Percentiles rank a stretch among this genome's conserved stretches.
Conservation (phyloP, 2,797 vertebrate species). For the Ficedula albicollis region DNA sequence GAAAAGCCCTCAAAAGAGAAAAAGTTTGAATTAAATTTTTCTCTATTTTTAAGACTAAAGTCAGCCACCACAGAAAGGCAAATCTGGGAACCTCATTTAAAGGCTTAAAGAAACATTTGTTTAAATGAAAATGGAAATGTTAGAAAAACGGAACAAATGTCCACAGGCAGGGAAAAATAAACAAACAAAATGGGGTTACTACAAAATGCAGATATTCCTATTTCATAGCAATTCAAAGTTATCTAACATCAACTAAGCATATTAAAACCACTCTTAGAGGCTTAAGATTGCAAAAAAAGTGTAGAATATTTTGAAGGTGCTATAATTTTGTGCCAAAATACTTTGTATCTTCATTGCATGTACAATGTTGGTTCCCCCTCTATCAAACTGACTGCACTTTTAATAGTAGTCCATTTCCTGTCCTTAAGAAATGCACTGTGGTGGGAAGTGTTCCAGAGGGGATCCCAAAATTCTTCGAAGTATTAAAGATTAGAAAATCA, state of each 20-base stretch:
- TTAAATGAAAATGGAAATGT: not conserved
- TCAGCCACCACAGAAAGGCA: not conserved
- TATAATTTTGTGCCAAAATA: not conserved
- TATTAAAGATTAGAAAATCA: conserved; percentile 7
- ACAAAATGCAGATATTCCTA: not conserved
- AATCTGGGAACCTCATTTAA: not conserved
- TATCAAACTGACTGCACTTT: not conserved
- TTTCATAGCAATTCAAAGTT: not conserved
- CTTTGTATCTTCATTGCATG: not conserved
- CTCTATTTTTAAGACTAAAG: not conserved
- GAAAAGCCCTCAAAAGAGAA: not conserved
- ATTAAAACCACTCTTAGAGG: not conserved
- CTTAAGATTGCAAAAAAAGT: not conserved
- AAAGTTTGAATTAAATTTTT: not conserved
- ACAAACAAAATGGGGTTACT: not conserved
- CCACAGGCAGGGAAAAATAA: not conserved
- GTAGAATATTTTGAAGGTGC: not conserved
- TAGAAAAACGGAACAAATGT: not conserved
- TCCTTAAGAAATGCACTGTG: not conserved
- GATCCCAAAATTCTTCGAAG: not conserved
- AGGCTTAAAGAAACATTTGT: not conserved
- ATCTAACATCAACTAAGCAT: not conserved
- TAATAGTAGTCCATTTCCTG: not conserved
- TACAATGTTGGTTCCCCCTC: not conserved
- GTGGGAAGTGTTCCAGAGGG: not conserved